phyloP scores from a whole-genome alignment of 2,113 vertebrate species.

The Coracopsis vasa region DNA sequence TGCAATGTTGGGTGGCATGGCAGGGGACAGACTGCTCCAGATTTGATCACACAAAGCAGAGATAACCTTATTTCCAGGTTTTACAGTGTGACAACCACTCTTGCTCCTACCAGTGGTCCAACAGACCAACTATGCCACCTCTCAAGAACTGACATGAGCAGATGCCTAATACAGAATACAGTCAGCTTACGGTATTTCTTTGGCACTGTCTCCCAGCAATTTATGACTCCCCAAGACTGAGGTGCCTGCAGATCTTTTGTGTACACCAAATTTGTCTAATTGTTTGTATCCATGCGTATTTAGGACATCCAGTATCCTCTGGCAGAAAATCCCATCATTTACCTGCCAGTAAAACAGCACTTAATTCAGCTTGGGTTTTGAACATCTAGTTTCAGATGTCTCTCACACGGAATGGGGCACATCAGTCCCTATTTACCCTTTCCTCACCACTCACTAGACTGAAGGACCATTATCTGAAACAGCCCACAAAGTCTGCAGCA shows the following conservation, averaged over 20 bases:
- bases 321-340: neutral
- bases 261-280: neutral
- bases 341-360: neutral
- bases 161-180: neutral
- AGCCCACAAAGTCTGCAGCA: neutral
- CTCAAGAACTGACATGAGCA: neutral
- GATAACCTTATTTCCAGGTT: neutral
- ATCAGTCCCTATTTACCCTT: neutral
- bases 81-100: neutral
- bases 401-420: neutral
- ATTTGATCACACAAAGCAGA: neutral
- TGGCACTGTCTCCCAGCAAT: neutral
- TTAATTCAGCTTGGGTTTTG: neutral
- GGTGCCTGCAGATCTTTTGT: accelerated
- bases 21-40: neutral
- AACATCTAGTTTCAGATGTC: neutral
- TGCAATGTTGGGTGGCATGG: neutral
- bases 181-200: neutral
- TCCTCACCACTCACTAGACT: neutral
- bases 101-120: neutral
- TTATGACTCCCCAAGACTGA: neutral
- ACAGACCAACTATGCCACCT: neutral
- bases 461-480: neutral
- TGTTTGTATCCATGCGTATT: neutral
- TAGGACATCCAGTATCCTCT: neutral